Conservation (phyloP, 2,797 vertebrate species). For the Chromobotia macracanthus region DNA sequence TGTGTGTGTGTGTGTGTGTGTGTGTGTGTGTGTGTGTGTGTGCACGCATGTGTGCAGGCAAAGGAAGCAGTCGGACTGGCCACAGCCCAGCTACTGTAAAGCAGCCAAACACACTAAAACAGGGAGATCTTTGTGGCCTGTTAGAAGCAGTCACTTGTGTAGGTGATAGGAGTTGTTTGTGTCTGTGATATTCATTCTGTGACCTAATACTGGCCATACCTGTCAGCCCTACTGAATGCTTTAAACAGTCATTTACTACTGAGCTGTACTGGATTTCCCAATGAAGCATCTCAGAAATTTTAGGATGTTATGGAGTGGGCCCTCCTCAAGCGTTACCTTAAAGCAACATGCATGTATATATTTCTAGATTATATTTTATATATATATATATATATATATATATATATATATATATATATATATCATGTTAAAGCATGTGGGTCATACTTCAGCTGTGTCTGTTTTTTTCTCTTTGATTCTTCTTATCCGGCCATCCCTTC, state of each 20-base stretch:
- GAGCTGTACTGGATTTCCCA: conserved; percentile 1
- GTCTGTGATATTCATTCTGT: conserved; percentile 16
- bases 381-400: too few species aligned
- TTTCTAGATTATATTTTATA: too few species aligned
- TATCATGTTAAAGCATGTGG: conserved; percentile 29
- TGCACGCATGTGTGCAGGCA: conserved; percentile 30
- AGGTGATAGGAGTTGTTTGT: conserved; percentile 44
- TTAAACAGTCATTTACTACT: conserved; percentile 5
- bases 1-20: conserved; percentile 12
- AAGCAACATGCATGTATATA: not conserved
- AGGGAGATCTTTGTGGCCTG: conserved; percentile 50
- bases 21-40: conserved; percentile 38
- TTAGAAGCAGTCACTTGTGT: conserved; percentile 43
- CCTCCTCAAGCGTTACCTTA: too few species aligned
- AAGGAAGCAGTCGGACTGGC: conserved; percentile 57
- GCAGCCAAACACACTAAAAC: conserved; percentile 53
- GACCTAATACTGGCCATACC: conserved; percentile 36
- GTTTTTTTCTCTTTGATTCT: conserved; percentile 39
- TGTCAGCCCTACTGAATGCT: not conserved
- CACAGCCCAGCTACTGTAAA: conserved; percentile 44
- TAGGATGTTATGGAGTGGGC: too few species aligned
- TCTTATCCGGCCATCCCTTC: conserved; percentile 38
- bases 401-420: not conserved
- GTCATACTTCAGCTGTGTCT: conserved; percentile 19
- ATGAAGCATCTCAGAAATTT: conserved; percentile 22